Evolutionary conservation across 2,888 invertebrate species (phyloP), one percentile per base, ranked within the genome.

Genomic region (Sphinx pinastri): DNA sequence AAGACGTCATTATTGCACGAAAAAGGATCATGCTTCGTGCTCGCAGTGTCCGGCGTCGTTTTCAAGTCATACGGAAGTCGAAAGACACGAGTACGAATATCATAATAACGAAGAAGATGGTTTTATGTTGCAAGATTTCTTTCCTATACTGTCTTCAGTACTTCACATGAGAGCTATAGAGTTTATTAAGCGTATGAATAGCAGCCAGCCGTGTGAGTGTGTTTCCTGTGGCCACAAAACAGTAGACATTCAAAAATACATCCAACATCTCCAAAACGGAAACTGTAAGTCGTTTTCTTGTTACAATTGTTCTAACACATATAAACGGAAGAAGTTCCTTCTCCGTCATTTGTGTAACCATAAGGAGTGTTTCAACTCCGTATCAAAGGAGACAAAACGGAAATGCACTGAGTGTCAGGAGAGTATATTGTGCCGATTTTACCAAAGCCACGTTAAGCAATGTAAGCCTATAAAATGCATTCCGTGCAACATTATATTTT

Each of bases 391-490:
- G 1, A 68, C 52, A 0, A 55, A 66, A 0, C 73, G 74, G 14
- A 12, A 73, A 10, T 92, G 90, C 47, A 11, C 38, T 0, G 79
- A 82, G 63, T 92, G 92, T 67, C 68, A 76, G 0, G 76, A 80
- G 2, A n/a, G 71, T 0, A 74, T 87, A 1, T 73, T 73, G 0
- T 7, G 8, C 0, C 38, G 70, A 0, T 31, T 70, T 0, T 80
- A 79, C 3, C 59, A 52, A 0, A 16, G 73, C 0, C 92, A 92
- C 55, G 71, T 73, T 0, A 81, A 76, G 0, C 13, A 8, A 0
- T 92, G 92, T 67, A 82, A 77, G 3, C 78, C 77, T 0, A 80
- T 91, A 0, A 86, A 84, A 71, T 92, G 91, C 67, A 71, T 71
- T 0, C 73, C 74, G 0, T 93, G 93, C n/a, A 14, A 84, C 4